Evolutionary conservation across 2,888 invertebrate genomes (phyloP), one percentile per base, ranked within the genome.

Genomic region (Trachelus iudaicus): DNA sequence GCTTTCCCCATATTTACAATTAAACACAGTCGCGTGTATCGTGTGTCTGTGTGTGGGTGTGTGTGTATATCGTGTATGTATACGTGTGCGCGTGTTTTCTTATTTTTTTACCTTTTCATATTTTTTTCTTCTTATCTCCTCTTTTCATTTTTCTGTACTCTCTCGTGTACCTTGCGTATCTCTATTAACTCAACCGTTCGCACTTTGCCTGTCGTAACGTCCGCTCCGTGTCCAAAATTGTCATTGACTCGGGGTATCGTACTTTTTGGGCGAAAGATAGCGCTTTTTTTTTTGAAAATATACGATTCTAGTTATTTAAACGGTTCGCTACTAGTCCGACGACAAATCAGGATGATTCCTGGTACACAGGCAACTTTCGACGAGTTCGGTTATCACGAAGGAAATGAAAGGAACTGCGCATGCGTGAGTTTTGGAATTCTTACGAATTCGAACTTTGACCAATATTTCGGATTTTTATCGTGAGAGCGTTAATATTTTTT

Each of bases 1-100:
- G 86, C 79, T 81, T 82, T 79, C 77, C 81, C 79, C 82, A 81
- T 87, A 87, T 87, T 85, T 87, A 87, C 87, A 87, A 81, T 82
- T 56, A 84, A 84, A 87, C 86, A 85, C 86, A 83, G 75, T 81
- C 76, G 78, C 77, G 79, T 79, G 23, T 56, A 56, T 56, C 56
- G 56, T 9, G 56, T 23, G 15, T 4, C 3, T 35, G 6, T 34
- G 34, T 34, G 34, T 34, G 34, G 3, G 37, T 15, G 13, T 15
- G 1, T 3, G 40, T 56, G 9, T 56, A 9, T 56, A 23, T 56
- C 9, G 56, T 56, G 56, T 56, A 56, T 56, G 56, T 56, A 56
- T 56, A 56, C 2, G 23, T 56, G 56, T 56, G 23, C 23, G 56
- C 40, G 15, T 40, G 40, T 40, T 40, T 40, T 40, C 6, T 4